These are phyloP conservation scores for Aphelenchoides fujianensis DNA, from an alignment of 1,140 invertebrate genomes.

Conservation along the genomic window DNA sequence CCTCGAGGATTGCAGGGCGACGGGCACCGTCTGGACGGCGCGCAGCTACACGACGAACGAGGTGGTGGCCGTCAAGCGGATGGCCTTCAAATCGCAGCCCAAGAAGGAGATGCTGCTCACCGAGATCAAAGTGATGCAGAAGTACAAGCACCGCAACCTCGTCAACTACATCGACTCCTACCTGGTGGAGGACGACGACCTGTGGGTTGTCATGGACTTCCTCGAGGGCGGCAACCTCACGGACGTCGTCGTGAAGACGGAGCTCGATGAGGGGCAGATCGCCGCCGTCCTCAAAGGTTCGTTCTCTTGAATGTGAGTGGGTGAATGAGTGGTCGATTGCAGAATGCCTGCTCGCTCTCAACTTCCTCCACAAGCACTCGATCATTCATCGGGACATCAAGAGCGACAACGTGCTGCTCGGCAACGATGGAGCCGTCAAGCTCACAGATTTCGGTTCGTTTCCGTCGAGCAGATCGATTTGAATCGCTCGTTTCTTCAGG, in stretches of 20 bases:
- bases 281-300: slow-evolving; percentile 57
- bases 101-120: slow-evolving; percentile 68
- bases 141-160: slow-evolving; percentile 63
- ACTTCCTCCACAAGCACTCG: slow-evolving; percentile 57
- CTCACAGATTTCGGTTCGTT: slow-evolving; percentile 55
- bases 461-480: too few relatives aligned
- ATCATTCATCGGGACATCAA: slow-evolving; percentile 62
- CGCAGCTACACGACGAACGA: slow-evolving; percentile 53
- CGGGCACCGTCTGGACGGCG: slow-evolving; percentile 65
- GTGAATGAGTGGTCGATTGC: neutral
- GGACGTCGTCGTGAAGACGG: slow-evolving; percentile 67
- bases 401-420: slow-evolving; percentile 59
- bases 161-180: slow-evolving; percentile 65
- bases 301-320: slow-evolving; percentile 14
- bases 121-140: slow-evolving; percentile 65
- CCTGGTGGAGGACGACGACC: slow-evolving; percentile 63
- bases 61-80: slow-evolving; percentile 66
- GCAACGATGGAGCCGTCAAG: slow-evolving; percentile 59
- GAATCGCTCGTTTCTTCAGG: too few relatives aligned
- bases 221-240: slow-evolving; percentile 67
- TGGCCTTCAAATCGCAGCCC: slow-evolving; percentile 66
- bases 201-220: slow-evolving; percentile 69
- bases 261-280: slow-evolving; percentile 66
- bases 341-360: slow-evolving; percentile 57
- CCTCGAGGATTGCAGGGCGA: too few relatives aligned